phyloP scores from a whole-genome alignment of 2,113 vertebrate species.

The Tichodroma muraria region DNA sequence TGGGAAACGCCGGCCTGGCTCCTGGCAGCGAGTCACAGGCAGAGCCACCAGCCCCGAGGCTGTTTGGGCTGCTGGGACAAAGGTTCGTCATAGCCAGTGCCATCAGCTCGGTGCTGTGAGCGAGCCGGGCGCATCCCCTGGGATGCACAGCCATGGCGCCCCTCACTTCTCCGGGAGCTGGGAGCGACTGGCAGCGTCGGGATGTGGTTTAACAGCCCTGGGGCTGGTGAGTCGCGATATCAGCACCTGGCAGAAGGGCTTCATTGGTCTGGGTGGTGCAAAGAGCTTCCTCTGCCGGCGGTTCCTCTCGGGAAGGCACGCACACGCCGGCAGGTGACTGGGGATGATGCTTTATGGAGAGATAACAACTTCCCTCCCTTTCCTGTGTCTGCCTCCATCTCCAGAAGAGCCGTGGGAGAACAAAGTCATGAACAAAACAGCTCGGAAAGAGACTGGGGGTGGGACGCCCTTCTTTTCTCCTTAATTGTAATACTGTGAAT shows the following conservation, averaged over 20 bases:
- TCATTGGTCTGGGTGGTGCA: background rate
- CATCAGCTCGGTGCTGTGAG: accelerated
- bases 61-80: background rate
- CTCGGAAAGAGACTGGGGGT: background rate
- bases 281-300: background rate
- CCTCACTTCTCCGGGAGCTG: background rate
- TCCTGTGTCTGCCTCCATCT: background rate
- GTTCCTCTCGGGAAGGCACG: background rate
- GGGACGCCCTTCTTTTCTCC: conserved; percentile 29
- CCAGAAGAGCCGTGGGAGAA: background rate
- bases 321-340: background rate
- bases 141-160: accelerated
- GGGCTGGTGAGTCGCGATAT: background rate
- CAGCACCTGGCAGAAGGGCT: background rate
- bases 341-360: background rate
- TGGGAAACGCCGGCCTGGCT: background rate
- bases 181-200: background rate
- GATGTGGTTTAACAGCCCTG: background rate
- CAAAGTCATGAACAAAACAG: background rate
- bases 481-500: conserved; percentile 23
- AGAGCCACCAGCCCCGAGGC: background rate
- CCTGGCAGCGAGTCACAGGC: background rate
- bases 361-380: background rate
- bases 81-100: background rate
- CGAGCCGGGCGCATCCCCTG: too few relatives aligned